Evolutionary conservation across 2,888 invertebrate species (phyloP).

Genomic region (Dasysyrphus tricinctus): DNA sequence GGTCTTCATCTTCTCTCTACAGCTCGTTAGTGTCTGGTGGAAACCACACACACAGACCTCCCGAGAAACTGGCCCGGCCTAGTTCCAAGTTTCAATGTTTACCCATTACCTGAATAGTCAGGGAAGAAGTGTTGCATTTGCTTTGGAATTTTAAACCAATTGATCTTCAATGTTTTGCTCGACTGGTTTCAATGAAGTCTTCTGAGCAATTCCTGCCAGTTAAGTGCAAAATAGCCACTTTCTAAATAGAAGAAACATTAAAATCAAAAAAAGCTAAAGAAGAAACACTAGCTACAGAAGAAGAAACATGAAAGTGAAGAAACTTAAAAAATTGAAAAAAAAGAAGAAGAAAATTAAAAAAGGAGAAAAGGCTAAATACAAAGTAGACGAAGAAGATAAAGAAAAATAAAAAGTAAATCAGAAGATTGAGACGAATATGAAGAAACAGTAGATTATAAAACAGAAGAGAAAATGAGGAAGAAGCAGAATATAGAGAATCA

Average conservation of each 20-base stretch:
- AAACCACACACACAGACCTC: slow-evolving; percentile 39
- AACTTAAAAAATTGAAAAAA: too few species aligned
- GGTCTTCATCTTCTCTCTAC: neutral
- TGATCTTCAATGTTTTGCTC: neutral
- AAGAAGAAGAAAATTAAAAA: neutral
- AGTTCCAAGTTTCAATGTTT: neutral
- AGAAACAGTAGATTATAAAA: too few species aligned
- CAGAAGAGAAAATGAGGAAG: too few species aligned
- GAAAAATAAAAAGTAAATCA: neutral
- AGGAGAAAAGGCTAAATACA: neutral
- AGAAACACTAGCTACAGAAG: neutral
- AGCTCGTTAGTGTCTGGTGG: slow-evolving; percentile 22
- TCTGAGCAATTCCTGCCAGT: too few species aligned
- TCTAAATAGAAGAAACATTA: too few species aligned
- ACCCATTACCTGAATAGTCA: neutral
- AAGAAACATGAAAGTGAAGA: neutral
- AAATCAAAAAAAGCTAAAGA: neutral
- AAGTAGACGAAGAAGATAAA: neutral
- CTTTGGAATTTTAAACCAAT: neutral
- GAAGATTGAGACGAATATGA: neutral
- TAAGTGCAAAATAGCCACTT: too few species aligned
- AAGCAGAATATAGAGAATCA: too few species aligned
- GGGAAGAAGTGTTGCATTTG: neutral
- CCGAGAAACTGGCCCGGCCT: slow-evolving; percentile 4
- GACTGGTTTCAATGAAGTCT: too few species aligned